Conservation (phyloP, 2,888 invertebrate species). For the Meghimatium bilineatum region DNA sequence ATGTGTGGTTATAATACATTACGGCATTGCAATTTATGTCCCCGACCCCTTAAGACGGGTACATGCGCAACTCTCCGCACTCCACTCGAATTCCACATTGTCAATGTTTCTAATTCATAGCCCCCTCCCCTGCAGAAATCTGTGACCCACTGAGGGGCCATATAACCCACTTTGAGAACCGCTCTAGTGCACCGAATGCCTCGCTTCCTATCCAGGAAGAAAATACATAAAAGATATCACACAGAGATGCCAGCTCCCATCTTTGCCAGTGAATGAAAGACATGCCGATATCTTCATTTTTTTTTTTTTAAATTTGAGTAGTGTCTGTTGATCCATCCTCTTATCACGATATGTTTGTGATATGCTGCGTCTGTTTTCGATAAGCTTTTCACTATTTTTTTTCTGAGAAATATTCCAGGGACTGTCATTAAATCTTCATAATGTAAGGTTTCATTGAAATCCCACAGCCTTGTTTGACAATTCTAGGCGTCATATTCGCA, state of each 20-base stretch:
- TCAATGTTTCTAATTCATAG: no score
- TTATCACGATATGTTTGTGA: background rate
- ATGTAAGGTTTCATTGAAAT: no score
- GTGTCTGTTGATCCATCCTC: background rate
- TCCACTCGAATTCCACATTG: no score
- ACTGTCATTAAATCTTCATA: background rate
- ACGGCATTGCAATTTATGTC: no score
- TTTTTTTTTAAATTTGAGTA: background rate
- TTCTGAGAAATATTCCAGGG: background rate
- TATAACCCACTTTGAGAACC: background rate
- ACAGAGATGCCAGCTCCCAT: background rate
- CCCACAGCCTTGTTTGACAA: no score
- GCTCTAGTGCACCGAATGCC: background rate
- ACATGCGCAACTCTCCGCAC: no score
- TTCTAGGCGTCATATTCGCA: no score
- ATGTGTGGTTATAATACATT: no score
- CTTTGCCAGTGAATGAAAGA: background rate
- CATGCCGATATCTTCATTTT: background rate
- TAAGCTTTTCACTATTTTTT: background rate
- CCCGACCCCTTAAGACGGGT: no score
- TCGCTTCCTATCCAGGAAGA: background rate
- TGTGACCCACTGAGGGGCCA: no score
- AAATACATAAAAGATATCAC: slow-evolving; percentile 16
- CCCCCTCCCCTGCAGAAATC: no score
- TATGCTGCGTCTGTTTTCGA: background rate